Conservation (phyloP, 2,888 invertebrate genomes). For the Drosophila neonasuta region DNA sequence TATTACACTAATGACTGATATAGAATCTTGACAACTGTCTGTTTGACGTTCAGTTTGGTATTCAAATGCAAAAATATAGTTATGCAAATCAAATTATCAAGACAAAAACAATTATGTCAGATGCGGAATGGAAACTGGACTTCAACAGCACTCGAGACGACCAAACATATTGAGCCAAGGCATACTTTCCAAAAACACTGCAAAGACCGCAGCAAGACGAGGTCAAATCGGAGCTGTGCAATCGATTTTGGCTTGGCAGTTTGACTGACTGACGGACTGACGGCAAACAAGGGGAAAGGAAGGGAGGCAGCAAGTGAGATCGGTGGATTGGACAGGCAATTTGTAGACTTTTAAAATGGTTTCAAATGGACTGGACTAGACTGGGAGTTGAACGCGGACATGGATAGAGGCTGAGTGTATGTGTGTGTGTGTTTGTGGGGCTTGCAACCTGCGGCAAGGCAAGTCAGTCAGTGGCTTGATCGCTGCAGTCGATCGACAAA, state of each 20-base stretch:
- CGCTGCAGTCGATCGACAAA: constrained; percentile 37
- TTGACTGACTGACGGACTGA: constrained; percentile 54
- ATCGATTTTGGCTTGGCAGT: constrained; percentile 65
- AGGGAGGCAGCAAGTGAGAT: constrained; percentile 34
- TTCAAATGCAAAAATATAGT: constrained; percentile 16
- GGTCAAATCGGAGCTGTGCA: constrained; percentile 66
- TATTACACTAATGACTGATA: not conserved
- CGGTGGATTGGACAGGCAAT: constrained; percentile 72
- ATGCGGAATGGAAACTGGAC: constrained; percentile 41
- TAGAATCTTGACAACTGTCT: constrained; percentile 10
- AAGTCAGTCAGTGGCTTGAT: constrained; percentile 8
- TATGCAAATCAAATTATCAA: constrained; percentile 38
- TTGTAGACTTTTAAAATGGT: constrained; percentile 74
- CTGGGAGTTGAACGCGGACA: constrained; percentile 18
- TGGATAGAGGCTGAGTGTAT: not conserved
- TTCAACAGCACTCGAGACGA: constrained; percentile 30
- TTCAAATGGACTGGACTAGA: constrained; percentile 61
- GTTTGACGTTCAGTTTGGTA: constrained; percentile 9
- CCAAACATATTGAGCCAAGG: constrained; percentile 12
- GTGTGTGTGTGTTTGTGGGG: constrained; percentile 8
- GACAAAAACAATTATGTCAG: constrained; percentile 58
- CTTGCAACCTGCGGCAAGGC: constrained; percentile 62
- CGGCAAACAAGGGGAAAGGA: constrained; percentile 4
- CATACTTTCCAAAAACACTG: constrained; percentile 55
- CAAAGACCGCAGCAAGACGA: constrained; percentile 50